Evolutionary conservation across 1,140 invertebrate genomes (phyloP).

Genomic region (Aphaenogaster floridana): DNA sequence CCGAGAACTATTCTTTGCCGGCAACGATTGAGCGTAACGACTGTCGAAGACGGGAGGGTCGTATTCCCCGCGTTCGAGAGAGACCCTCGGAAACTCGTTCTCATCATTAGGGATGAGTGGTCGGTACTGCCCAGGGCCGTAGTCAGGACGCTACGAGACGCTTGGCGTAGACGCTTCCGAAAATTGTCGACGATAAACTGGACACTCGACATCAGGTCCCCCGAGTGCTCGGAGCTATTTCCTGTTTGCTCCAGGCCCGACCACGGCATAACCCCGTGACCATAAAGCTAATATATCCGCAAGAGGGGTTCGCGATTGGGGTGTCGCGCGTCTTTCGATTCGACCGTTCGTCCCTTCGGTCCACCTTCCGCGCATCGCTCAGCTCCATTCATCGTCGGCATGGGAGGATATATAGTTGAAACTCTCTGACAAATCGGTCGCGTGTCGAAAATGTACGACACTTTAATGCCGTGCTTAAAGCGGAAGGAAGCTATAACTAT

Average conservation of each 20-base stretch:
- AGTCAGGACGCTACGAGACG: conserved; percentile 21
- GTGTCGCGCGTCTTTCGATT: conserved; percentile 60
- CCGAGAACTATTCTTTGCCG: conserved; percentile 52
- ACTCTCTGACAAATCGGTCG: conserved; percentile 85
- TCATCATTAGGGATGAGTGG: conserved; percentile 75
- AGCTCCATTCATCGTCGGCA: background rate
- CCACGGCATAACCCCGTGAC: conserved; percentile 76
- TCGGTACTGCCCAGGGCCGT: conserved; percentile 67
- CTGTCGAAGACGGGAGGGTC: conserved; percentile 55
- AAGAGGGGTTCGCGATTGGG: conserved; percentile 76
- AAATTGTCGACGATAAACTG: conserved; percentile 83
- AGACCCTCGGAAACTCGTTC: conserved; percentile 73
- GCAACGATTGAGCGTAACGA: conserved; percentile 69
- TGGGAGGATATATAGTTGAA: conserved; percentile 56
- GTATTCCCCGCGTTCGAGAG: conserved; percentile 52
- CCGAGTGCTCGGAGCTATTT: conserved; percentile 82
- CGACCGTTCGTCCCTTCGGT: conserved; percentile 32
- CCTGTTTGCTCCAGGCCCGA: conserved; percentile 80
- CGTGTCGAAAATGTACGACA: conserved; percentile 78
- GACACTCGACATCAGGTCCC: conserved; percentile 73
- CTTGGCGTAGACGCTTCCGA: conserved; percentile 69
- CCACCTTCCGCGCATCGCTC: background rate
- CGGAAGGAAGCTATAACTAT: conserved; percentile 76
- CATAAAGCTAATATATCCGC: conserved; percentile 86
- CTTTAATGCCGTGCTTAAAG: conserved; percentile 44